These are phyloP conservation scores for Hemistola chrysoprasaria DNA, from an alignment of 2,888 invertebrate genomes.

Conservation along the genomic window DNA sequence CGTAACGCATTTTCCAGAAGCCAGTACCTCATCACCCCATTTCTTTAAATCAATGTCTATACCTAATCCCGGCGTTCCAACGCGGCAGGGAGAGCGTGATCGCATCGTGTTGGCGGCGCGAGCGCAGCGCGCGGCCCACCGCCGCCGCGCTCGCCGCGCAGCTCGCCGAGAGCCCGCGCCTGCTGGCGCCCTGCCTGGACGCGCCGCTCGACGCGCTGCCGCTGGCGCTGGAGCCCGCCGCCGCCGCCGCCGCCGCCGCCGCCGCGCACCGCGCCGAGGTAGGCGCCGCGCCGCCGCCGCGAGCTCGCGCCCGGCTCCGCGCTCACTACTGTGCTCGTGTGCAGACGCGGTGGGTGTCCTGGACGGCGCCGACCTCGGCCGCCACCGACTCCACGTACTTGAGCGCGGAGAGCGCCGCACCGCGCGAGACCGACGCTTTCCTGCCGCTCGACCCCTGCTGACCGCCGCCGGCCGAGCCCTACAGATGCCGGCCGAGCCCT, in stretches of 20 bases:
- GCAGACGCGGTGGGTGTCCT: constrained; percentile 61
- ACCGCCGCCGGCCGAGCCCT: background rate
- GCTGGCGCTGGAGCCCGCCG: constrained; percentile 57
- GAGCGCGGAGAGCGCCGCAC: constrained; percentile 48
- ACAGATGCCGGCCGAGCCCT: background rate
- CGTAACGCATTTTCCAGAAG: no score
- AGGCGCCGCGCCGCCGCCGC: constrained; percentile 18
- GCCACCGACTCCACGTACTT: constrained; percentile 60
- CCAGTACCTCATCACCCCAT: no score
- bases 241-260: constrained; percentile 1
- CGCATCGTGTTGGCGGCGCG: constrained; percentile 90
- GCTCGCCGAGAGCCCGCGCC: constrained; percentile 88
- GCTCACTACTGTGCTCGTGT: background rate
- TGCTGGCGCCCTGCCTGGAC: constrained; percentile 90
- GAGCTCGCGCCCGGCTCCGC: constrained; percentile 14
- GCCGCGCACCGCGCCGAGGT: background rate
- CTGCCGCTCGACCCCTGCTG: constrained; percentile 21
- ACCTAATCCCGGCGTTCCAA: no score
- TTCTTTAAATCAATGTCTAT: no score
- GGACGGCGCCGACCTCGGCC: constrained; percentile 57
- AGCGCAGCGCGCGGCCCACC: constrained; percentile 86
- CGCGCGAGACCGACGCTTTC: constrained; percentile 47
- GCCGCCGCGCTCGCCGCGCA: constrained; percentile 91
- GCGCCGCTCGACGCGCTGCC: constrained; percentile 88
- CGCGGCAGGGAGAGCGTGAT: constrained; percentile 88